Conservation (phyloP, 2,888 invertebrate genomes). For the Drosophila bunnanda region DNA sequence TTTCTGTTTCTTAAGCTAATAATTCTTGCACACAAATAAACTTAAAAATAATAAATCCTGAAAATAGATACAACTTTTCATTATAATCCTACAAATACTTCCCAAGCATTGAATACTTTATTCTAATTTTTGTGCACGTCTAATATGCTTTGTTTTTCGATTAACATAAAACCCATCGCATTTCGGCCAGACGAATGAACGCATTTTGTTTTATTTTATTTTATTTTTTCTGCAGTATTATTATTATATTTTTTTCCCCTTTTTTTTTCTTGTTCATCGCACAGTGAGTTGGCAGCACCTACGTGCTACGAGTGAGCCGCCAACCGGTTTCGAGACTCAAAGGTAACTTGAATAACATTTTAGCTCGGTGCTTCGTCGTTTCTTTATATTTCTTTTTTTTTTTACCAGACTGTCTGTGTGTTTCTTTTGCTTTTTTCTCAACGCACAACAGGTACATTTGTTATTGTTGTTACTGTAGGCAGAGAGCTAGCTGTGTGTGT, state of each 20-base stretch:
- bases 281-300: constrained; percentile 51
- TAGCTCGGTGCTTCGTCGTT: constrained; percentile 33
- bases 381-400: constrained; percentile 25
- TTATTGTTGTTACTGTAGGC: constrained; percentile 35
- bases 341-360: constrained; percentile 59
- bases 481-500: constrained; percentile 11
- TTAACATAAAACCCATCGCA: constrained; percentile 1
- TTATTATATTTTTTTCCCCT: neutral
- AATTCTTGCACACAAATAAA: no score
- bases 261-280: constrained; percentile 22
- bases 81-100: neutral
- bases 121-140: neutral
- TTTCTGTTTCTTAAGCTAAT: no score
- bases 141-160: neutral
- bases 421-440: constrained; percentile 39
- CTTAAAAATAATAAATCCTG: no score
- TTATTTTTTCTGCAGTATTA: neutral
- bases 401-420: constrained; percentile 18
- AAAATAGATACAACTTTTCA: no score
- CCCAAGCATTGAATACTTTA: neutral
- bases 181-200: constrained; percentile 16
- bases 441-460: constrained; percentile 62
- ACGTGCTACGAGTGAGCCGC: constrained; percentile 35
- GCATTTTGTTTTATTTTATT: constrained; percentile 13
- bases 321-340: constrained; percentile 48